These are phyloP conservation scores for Mellivora capensis DNA, from an alignment of 2,113 vertebrate species.

Conservation along the genomic window DNA sequence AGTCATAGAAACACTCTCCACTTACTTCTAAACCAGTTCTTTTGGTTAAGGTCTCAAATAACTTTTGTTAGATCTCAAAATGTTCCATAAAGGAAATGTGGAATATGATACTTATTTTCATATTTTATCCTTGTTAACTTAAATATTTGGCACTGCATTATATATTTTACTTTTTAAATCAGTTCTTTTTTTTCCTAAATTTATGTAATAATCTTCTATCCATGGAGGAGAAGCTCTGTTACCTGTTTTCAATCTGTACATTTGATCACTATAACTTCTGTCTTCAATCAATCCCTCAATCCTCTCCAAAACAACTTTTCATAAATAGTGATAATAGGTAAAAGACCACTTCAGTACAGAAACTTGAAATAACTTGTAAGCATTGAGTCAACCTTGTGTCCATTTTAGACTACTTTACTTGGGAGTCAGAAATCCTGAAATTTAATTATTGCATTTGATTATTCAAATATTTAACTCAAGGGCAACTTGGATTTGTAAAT, in stretches of 20 bases:
- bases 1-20: background rate
- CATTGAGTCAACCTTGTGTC: background rate
- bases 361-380: background rate
- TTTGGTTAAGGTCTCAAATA: background rate
- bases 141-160: background rate
- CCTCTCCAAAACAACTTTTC: background rate
- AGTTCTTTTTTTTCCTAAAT: background rate
- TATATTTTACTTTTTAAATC: background rate
- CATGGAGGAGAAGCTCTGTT: background rate
- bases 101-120: background rate
- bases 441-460: background rate
- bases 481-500: background rate
- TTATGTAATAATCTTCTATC: background rate
- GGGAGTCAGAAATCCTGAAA: background rate
- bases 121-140: background rate
- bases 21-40: background rate
- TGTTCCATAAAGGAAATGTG: background rate
- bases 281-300: background rate
- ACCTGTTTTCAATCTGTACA: background rate
- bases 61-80: background rate
- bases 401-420: background rate
- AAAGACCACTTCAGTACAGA: background rate
- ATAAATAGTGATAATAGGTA: background rate
- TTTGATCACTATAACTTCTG: background rate
- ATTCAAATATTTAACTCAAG: background rate